Evolutionary conservation across 2,113 vertebrate genomes (phyloP).

Genomic region (Macaca mulatta): DNA sequence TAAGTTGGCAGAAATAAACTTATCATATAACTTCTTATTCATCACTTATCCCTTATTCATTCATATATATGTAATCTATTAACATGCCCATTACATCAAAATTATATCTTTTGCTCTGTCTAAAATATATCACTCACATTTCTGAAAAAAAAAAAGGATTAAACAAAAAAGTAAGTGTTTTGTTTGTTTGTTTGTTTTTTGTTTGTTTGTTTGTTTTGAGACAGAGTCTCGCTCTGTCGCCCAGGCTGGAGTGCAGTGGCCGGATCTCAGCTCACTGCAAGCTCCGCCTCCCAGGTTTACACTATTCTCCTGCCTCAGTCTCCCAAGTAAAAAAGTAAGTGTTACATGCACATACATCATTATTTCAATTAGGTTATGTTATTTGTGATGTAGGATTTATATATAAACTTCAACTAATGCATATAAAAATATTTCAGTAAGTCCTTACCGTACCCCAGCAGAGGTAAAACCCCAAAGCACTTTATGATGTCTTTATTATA

Average conservation of each 20-base stretch:
- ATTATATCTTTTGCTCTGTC: neutral
- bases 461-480: neutral
- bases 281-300: too few species aligned
- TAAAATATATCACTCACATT: neutral
- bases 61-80: neutral
- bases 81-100: neutral
- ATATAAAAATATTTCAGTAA: neutral
- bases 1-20: neutral
- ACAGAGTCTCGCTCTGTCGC: too few species aligned
- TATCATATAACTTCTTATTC: slow-evolving; percentile 3
- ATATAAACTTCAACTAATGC: neutral
- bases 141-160: neutral
- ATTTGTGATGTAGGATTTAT: neutral
- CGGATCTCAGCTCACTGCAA: too few species aligned
- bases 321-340: neutral
- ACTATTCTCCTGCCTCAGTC: too few species aligned
- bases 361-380: neutral
- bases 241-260: too few species aligned
- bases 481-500: neutral
- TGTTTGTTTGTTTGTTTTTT: too few species aligned
- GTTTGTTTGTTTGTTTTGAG: too few species aligned
- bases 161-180: neutral
- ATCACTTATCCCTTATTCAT: neutral
- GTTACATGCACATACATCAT: neutral
- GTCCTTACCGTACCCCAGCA: neutral